Percentiles rank a stretch among this genome's conserved stretches.
These are phyloP conservation scores for Zeus faber DNA, from an alignment of 2,113 vertebrate species.

Conservation along the genomic window DNA sequence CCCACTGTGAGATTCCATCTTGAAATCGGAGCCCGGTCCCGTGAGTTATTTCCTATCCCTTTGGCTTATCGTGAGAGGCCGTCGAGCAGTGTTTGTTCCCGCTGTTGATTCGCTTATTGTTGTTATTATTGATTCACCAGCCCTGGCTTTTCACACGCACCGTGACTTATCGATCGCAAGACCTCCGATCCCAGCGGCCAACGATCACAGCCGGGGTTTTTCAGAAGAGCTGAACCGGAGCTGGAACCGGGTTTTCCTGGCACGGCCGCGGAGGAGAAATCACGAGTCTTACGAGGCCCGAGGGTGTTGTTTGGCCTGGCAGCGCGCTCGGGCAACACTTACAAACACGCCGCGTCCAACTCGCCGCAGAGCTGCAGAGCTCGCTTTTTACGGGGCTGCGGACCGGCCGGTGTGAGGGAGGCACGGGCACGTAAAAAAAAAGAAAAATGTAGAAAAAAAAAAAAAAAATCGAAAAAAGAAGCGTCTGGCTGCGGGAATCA, in stretches of 20 bases:
- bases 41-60: too few relatives aligned
- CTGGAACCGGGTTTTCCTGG: slow-evolving; percentile 41
- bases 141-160: too few relatives aligned
- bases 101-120: too few relatives aligned
- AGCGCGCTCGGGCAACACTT: slow-evolving; percentile 65
- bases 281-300: slow-evolving; percentile 59
- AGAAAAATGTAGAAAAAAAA: too few relatives aligned
- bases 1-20: too few relatives aligned
- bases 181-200: slow-evolving; percentile 44
- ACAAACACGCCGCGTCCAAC: slow-evolving; percentile 64
- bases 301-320: slow-evolving; percentile 60
- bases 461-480: too few relatives aligned
- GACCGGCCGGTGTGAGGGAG: slow-evolving; percentile 39
- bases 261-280: slow-evolving; percentile 56
- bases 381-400: slow-evolving; percentile 57
- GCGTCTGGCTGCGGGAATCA: slow-evolving; percentile 48
- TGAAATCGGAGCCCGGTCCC: too few relatives aligned
- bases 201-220: slow-evolving; percentile 47
- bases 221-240: slow-evolving; percentile 46
- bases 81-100: too few relatives aligned
- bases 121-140: too few relatives aligned
- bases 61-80: too few relatives aligned
- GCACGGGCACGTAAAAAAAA: slow-evolving; percentile 31
- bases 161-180: too few relatives aligned
- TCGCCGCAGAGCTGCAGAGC: slow-evolving; percentile 45